Evolutionary conservation across 2,888 invertebrate species (phyloP).

Genomic region (Lepas anatifera): DNA sequence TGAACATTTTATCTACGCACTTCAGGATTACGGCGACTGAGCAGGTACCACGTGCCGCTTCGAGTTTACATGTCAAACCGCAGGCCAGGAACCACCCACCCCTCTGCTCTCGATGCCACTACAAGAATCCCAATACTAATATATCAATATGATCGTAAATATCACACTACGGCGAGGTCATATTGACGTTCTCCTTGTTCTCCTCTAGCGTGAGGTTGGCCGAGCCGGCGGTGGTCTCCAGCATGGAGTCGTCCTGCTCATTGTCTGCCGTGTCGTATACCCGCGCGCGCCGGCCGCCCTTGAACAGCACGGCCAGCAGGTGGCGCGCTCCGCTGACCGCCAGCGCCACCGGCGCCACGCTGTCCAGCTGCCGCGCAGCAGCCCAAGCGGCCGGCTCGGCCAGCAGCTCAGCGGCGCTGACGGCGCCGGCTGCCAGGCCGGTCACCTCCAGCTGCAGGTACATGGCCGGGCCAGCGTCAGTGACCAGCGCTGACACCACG

Average conservation of each 20-base stretch:
- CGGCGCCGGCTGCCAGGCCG: background rate
- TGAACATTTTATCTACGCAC: too few species aligned
- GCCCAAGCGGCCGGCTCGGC: background rate
- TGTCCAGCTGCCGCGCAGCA: slow-evolving; percentile 46
- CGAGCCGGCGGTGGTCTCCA: background rate
- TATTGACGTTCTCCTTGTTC: background rate
- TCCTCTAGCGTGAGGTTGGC: background rate
- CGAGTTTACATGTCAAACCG: too few species aligned
- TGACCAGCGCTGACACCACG: background rate
- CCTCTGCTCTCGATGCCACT: too few species aligned
- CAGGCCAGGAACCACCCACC: too few species aligned
- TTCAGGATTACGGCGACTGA: too few species aligned
- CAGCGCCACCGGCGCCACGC: slow-evolving; percentile 51
- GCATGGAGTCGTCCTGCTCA: slow-evolving; percentile 57
- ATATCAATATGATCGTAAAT: too few species aligned
- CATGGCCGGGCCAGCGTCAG: background rate
- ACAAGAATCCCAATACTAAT: too few species aligned
- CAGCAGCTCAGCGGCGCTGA: too few species aligned
- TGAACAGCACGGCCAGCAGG: slow-evolving; percentile 72
- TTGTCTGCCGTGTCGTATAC: slow-evolving; percentile 88
- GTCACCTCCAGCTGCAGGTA: slow-evolving; percentile 3
- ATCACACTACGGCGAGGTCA: too few species aligned
- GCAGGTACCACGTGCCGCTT: too few species aligned
- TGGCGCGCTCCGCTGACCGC: slow-evolving; percentile 74
- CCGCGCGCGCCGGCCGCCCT: slow-evolving; percentile 63